Base-by-base conservation (phyloP, 2,797 vertebrate species). In the Gallinago nigripennis region DNA sequence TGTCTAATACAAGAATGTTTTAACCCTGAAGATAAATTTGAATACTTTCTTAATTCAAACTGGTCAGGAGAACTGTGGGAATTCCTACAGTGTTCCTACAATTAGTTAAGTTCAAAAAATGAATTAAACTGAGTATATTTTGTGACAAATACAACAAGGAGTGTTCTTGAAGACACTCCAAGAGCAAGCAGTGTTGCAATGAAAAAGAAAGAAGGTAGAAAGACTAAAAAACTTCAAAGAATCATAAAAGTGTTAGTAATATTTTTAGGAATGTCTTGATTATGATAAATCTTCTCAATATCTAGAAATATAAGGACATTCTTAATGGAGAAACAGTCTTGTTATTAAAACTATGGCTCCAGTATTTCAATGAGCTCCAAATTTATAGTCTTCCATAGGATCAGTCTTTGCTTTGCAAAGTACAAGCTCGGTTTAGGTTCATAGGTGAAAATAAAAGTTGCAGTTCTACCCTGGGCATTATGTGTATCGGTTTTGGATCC, bases 341-440 rank as follows among this genome's bases (percentile, higher is more conserved):
- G 12, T 50, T 20, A 33, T 68, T 72, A 77, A 73, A 91, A 28
- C 23, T 66, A 43, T 16, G 17, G 15, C 7, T 84, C 5, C 33
- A 61, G 8, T 50, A 57, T 4, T 69, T 48, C 19, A 68, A 31
- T 0, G 6, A 2, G 16, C 11, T 71, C 17, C 8, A 50, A 48
- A 94, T 61, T 53, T 2, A 41, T 2, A 17, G 13, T 27, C 8
- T 58, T 63, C 25, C 0, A 8, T 3, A 24, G 7, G 3, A 46
- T 43, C 6, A 51, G 2, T 51, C 20, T 21, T 86, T 72, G 8
- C 3, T 76, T 90, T 68, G 23, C 48, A 68, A 72, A 71, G 54
- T 60, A 21, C 25, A 88, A 58, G 4, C 5, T 41, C 51, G 1
- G 0, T 0, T 14, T 71, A 50, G 2, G 12, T 45, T 87, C 46